A percentile compares a stretch with the other conserved stretches of the same genome.
These are phyloP conservation scores for Grantiella picta DNA, from an alignment of 2,113 vertebrate genomes.

Conservation along the genomic window DNA sequence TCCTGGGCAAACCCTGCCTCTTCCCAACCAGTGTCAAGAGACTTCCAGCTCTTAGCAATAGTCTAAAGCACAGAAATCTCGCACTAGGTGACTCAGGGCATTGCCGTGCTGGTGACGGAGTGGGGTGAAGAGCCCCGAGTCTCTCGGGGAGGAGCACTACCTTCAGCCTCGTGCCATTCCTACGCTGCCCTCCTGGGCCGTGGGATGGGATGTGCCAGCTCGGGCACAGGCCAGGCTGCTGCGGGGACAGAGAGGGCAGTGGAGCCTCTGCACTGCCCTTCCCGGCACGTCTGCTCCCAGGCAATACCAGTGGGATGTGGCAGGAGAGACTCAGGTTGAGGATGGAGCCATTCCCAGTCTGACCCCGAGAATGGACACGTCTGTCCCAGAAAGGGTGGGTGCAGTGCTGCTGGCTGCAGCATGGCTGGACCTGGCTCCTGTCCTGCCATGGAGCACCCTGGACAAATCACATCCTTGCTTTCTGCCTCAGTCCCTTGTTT, in stretches of 20 bases:
- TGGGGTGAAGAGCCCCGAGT: fast-evolving
- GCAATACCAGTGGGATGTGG: fast-evolving
- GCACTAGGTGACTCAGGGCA: fast-evolving
- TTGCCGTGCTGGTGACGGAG: background rate
- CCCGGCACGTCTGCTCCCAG: fast-evolving
- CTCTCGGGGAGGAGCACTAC: fast-evolving
- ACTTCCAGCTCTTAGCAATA: background rate
- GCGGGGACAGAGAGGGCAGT: background rate
- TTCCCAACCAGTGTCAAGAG: background rate
- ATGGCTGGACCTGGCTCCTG: fast-evolving
- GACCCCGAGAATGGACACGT: fast-evolving
- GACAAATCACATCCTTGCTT: background rate
- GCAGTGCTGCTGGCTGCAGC: background rate
- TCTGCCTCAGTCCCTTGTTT: background rate
- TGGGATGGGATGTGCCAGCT: fast-evolving
- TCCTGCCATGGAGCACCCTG: fast-evolving
- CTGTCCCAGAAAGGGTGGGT: background rate
- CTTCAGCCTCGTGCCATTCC: background rate
- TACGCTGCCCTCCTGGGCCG: fast-evolving
- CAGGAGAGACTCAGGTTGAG: background rate
- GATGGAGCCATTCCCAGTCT: background rate
- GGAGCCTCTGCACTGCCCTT: background rate
- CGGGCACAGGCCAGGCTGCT: background rate
- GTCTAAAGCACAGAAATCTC: background rate
- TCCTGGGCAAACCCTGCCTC: background rate